A percentile compares a stretch with the other conserved stretches of the same genome.
Conservation (phyloP, 2,113 vertebrate genomes). For the Aythya baeri region DNA sequence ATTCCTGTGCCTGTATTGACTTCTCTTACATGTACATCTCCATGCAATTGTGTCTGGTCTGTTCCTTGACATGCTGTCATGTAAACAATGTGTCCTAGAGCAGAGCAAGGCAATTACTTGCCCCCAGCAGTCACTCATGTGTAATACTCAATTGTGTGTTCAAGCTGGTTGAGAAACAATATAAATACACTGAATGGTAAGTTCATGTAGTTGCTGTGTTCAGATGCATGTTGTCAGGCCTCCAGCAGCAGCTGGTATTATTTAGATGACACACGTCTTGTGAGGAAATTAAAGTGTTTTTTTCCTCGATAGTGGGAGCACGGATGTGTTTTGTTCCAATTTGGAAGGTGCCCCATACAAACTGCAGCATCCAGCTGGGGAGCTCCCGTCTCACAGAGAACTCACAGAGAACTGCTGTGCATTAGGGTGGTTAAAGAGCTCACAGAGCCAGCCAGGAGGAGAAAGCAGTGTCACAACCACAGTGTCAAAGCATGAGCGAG, state of each 20-base stretch:
- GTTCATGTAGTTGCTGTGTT: neutral
- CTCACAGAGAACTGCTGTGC: neutral
- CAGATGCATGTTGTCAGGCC: neutral
- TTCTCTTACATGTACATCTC: neutral
- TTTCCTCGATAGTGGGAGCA: neutral
- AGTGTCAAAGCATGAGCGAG: neutral
- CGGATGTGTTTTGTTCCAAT: neutral
- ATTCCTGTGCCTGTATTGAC: neutral
- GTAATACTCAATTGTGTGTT: neutral
- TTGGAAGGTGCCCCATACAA: neutral
- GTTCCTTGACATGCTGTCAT: neutral
- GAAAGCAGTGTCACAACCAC: neutral
- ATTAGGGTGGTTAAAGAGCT: neutral
- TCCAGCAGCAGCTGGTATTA: neutral
- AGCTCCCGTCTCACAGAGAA: neutral
- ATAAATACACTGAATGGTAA: neutral
- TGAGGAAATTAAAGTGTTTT: constrained; percentile 5
- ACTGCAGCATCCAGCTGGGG: too few species aligned
- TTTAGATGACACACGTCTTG: neutral
- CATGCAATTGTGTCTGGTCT: neutral
- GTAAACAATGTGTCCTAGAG: neutral
- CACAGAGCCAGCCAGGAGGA: neutral
- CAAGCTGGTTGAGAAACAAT: neutral
- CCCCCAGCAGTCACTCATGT: neutral
- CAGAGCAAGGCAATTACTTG: neutral